Evolutionary conservation across 2,888 invertebrate species (phyloP), one percentile per base, ranked within the genome.

Genomic region (Campopleginae sp.): DNA sequence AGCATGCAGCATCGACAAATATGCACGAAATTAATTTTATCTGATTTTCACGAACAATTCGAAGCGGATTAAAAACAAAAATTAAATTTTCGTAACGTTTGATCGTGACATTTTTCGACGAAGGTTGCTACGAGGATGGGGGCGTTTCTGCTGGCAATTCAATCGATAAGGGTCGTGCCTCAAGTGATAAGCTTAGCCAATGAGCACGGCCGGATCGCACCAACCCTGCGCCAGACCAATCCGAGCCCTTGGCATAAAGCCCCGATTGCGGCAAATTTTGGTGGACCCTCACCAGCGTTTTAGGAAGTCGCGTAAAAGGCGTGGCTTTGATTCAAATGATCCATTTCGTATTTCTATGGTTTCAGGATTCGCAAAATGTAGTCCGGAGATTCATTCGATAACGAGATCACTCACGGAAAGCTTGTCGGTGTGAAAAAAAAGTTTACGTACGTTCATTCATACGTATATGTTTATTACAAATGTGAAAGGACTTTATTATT

Each of bases 381-480:
- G 27, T n/a, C 48, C 51, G 17, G 74, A 84, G 77, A 72, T 84
- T 81, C 84, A 81, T 80, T 80, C 80, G 77, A 84, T 63, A 80
- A 77, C 77, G 51, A 68, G 66, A 77, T 81, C 76, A 77, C 31
- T 42, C 31, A 54, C 48, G 23, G 72, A 72, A 42, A 66, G 72
- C 46, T 46, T 66, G 51, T 42, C 66, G 19, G 14, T n/a, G 38
- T 38, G 42, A 77, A 54, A 66, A 42, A 33, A 63, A 63, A 74
- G 6, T 42, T 42, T 23, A 4, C 23, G 12, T 12, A 19, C 12
- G 19, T 66, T 19, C 23, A 42, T 14, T 23, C 19, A 42, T 38
- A 65, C 10, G 38, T 38, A 38, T 66, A 42, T 12, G 8, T 19
- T 42, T 12, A 42, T 65, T 63, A 8, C 66, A 42, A 66, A 66